phyloP scores from a whole-genome alignment of 2,888 invertebrate species.

The Caenorhabditis panamensis region DNA sequence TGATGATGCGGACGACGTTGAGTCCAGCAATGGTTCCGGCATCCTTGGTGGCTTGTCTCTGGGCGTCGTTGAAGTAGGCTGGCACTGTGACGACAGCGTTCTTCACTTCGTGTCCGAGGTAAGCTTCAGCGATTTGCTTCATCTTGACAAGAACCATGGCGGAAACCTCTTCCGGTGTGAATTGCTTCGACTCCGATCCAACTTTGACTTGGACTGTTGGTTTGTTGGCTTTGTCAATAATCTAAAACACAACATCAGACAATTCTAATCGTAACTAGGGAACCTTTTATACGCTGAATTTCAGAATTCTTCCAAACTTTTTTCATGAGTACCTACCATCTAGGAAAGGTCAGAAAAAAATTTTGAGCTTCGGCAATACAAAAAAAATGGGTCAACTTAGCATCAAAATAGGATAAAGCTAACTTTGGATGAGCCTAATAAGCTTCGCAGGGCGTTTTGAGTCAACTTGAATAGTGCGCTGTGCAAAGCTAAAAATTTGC shows the following conservation, averaged over 20 bases:
- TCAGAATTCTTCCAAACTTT: no score
- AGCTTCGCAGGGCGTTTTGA: no score
- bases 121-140: constrained; percentile 81
- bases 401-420: no score
- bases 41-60: constrained; percentile 90
- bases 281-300: no score
- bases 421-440: no score
- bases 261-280: constrained; percentile 80
- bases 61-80: constrained; percentile 99
- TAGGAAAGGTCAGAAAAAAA: no score
- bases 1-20: constrained; percentile 86
- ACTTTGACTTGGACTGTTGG: constrained; percentile 93
- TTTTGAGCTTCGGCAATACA: no score
- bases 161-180: constrained; percentile 98
- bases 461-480: no score
- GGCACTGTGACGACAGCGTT: constrained; percentile 95
- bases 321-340: no score
- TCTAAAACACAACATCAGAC: no score
- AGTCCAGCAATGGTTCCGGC: constrained; percentile 94
- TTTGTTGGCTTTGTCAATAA: constrained; percentile 92
- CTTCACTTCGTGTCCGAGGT: constrained; percentile 86
- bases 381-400: no score
- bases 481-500: no score
- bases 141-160: constrained; percentile 89
- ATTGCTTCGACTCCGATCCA: constrained; percentile 88